Percentiles rank a stretch among this genome's conserved stretches.
These are phyloP conservation scores for Scrobipalpa atriplicella DNA, from an alignment of 2,888 invertebrate genomes.

Conservation along the genomic window DNA sequence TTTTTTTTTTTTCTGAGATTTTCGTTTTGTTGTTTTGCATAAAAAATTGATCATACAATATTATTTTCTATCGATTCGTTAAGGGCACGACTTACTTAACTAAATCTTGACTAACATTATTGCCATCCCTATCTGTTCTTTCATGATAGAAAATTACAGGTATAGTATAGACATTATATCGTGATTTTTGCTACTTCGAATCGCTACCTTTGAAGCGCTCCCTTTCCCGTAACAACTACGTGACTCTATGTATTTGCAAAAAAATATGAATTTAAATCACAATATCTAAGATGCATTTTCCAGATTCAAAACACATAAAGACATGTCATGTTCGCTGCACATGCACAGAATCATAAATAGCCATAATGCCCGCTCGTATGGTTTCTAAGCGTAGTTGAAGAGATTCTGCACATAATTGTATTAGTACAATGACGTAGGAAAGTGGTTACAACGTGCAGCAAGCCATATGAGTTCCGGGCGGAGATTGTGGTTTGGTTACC, in stretches of 20 bases:
- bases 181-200: no score
- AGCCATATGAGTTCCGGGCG: slow-evolving; percentile 22
- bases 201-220: no score
- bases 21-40: no score
- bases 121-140: no score
- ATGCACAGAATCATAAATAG: slow-evolving; percentile 22
- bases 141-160: no score
- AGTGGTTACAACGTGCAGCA: slow-evolving; percentile 16
- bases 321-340: slow-evolving; percentile 4
- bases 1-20: no score
- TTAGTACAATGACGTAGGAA: slow-evolving; percentile 32
- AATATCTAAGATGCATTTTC: slow-evolving; percentile 2
- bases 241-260: slow-evolving; percentile 2
- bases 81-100: no score
- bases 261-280: not conserved
- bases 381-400: slow-evolving; percentile 35
- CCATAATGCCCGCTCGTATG: slow-evolving; percentile 28
- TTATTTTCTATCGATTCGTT: no score
- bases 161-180: no score
- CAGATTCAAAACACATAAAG: slow-evolving; percentile 1
- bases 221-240: not conserved
- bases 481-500: slow-evolving; percentile 28
- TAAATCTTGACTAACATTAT: no score
- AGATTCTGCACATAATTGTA: slow-evolving; percentile 40
- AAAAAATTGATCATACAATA: no score